Conservation (phyloP, 2,888 invertebrate species). For the Drosophila pseudotakahashii region DNA sequence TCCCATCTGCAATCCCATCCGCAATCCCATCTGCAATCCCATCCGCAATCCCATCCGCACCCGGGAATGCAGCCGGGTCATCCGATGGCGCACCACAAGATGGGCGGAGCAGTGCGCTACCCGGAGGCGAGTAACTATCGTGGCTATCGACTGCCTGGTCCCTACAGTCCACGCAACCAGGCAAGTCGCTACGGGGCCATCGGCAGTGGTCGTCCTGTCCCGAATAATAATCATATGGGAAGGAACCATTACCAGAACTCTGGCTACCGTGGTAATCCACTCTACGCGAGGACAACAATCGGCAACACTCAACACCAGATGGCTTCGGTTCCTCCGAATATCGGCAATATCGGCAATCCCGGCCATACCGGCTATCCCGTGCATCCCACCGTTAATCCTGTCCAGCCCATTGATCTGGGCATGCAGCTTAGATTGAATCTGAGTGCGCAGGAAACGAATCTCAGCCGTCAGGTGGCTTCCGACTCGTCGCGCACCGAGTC, state of each 20-base stretch:
- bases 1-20: too few species aligned
- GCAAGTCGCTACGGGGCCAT: conserved; percentile 28
- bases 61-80: background rate
- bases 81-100: conserved; percentile 1
- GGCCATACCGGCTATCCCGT: background rate
- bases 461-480: background rate
- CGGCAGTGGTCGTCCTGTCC: conserved; percentile 22
- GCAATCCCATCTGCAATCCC: background rate
- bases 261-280: background rate
- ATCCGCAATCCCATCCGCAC: too few species aligned
- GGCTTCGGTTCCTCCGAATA: background rate
- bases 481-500: background rate
- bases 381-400: background rate
- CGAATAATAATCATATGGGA: too few species aligned
- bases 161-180: conserved; percentile 9
- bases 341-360: too few species aligned
- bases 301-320: too few species aligned
- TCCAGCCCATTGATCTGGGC: background rate
- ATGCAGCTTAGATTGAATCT: background rate
- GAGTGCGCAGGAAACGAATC: too few species aligned
- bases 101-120: conserved; percentile 4
- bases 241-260: background rate
- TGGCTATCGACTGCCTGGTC: background rate
- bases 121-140: background rate
- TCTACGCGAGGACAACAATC: background rate